Evolutionary conservation across 2,113 vertebrate genomes (phyloP).

Genomic region (Pantherophis guttatus): DNA sequence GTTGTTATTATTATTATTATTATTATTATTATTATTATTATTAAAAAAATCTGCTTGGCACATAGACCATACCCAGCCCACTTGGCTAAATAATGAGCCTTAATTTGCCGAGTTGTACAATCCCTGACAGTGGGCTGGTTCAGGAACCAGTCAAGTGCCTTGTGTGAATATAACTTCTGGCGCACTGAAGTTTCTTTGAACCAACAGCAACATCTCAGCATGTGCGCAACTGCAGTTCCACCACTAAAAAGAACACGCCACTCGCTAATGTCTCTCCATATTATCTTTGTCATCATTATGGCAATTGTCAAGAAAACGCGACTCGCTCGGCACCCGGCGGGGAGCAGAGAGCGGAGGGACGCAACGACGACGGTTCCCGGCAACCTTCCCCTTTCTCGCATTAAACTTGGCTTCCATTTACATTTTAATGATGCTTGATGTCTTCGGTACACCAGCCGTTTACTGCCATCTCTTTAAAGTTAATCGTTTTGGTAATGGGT

Average conservation of each 20-base stretch:
- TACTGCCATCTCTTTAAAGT: constrained; percentile 78
- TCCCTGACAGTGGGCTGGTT: too few species aligned
- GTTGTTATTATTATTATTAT: too few species aligned
- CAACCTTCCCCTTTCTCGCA: constrained; percentile 67
- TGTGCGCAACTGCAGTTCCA: not conserved
- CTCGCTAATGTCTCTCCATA: constrained; percentile 35
- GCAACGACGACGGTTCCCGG: constrained; percentile 34
- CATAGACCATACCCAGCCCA: too few species aligned
- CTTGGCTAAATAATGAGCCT: too few species aligned
- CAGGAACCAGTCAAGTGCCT: not conserved
- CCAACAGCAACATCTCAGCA: not conserved
- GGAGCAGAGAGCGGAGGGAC: not conserved
- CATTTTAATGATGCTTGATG: constrained; percentile 76
- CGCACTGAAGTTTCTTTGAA: not conserved
- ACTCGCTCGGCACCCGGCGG: constrained; percentile 33
- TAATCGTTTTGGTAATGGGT: constrained; percentile 75
- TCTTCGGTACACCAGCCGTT: constrained; percentile 72
- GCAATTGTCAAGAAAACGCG: constrained; percentile 27
- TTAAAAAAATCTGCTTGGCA: too few species aligned
- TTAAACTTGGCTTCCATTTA: constrained; percentile 77
- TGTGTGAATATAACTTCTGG: not conserved
- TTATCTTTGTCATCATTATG: constrained; percentile 12
- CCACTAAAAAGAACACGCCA: constrained; percentile 34
- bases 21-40: too few species aligned
- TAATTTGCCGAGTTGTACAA: too few species aligned